Conservation (phyloP, 1,140 invertebrate species). For the Andrena cerasifolii region DNA sequence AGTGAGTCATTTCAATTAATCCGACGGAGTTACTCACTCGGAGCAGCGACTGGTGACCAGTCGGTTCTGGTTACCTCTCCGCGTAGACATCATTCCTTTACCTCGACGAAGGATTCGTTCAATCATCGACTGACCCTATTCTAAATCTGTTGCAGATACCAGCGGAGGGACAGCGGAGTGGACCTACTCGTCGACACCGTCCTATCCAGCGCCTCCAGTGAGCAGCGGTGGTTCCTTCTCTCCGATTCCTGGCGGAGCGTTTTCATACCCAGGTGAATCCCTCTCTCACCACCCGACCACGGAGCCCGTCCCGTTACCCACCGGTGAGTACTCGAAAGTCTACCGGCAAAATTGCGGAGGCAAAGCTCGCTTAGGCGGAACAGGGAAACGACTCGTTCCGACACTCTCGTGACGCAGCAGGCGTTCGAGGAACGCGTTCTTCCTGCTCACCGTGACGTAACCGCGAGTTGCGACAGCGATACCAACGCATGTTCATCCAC, state of each 20-base stretch:
- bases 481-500: background rate
- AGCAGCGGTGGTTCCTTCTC: slow-evolving; percentile 78
- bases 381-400: background rate
- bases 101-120: background rate
- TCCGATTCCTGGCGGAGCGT: slow-evolving; percentile 79
- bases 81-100: too few species aligned
- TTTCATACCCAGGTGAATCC: slow-evolving; percentile 80
- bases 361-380: too few species aligned
- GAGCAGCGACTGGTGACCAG: slow-evolving; percentile 24
- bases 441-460: slow-evolving; percentile 6
- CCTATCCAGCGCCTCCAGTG: slow-evolving; percentile 78
- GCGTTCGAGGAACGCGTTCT: slow-evolving; percentile 41
- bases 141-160: slow-evolving; percentile 75
- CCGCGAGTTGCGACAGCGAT: background rate
- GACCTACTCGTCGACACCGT: slow-evolving; percentile 78
- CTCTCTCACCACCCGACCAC: slow-evolving; percentile 79
- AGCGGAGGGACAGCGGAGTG: slow-evolving; percentile 76
- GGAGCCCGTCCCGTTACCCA: slow-evolving; percentile 78
- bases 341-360: background rate
- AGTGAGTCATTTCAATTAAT: slow-evolving; percentile 72
- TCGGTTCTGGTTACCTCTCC: too few species aligned
- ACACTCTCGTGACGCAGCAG: slow-evolving; percentile 26
- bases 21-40: slow-evolving; percentile 65
- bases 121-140: background rate
- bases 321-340: slow-evolving; percentile 66